Conservation (phyloP, 1,140 invertebrate genomes). For the Drosophila dunni region DNA sequence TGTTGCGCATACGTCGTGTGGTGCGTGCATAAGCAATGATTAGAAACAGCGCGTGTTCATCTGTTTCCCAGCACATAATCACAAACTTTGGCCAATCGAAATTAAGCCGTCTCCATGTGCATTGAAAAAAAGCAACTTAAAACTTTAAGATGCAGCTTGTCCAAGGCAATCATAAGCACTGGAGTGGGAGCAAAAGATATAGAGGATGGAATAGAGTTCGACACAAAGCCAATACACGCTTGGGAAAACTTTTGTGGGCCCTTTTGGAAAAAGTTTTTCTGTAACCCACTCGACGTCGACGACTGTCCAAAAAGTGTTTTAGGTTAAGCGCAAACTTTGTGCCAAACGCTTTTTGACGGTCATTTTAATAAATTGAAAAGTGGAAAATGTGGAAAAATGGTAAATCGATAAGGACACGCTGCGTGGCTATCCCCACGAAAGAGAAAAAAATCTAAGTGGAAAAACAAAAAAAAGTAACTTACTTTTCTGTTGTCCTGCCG, state of each 20-base stretch:
- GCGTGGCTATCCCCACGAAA: background rate
- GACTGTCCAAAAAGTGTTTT: slow-evolving; percentile 80
- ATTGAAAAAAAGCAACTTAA: slow-evolving; percentile 48
- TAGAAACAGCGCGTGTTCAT: slow-evolving; percentile 16
- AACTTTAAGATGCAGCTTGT: slow-evolving; percentile 47
- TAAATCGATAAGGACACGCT: slow-evolving; percentile 50
- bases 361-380: slow-evolving; percentile 82
- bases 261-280: slow-evolving; percentile 20
- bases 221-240: slow-evolving; percentile 45
- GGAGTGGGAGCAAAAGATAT: background rate
- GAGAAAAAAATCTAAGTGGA: background rate
- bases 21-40: slow-evolving; percentile 55
- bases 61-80: slow-evolving; percentile 23
- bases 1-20: slow-evolving; percentile 36
- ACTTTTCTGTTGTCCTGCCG: slow-evolving; percentile 27
- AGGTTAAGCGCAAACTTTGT: slow-evolving; percentile 71
- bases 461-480: slow-evolving; percentile 29
- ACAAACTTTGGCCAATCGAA: slow-evolving; percentile 64
- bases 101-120: slow-evolving; percentile 48
- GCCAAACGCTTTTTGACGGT: slow-evolving; percentile 76
- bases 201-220: slow-evolving; percentile 1
- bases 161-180: slow-evolving; percentile 62
- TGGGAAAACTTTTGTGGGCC: slow-evolving; percentile 40
- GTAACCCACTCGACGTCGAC: slow-evolving; percentile 43
- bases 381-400: slow-evolving; percentile 54